Evolutionary conservation across 2,888 invertebrate species (phyloP), one percentile per base, ranked within the genome.

Genomic region (Dryadula phaetusa): DNA sequence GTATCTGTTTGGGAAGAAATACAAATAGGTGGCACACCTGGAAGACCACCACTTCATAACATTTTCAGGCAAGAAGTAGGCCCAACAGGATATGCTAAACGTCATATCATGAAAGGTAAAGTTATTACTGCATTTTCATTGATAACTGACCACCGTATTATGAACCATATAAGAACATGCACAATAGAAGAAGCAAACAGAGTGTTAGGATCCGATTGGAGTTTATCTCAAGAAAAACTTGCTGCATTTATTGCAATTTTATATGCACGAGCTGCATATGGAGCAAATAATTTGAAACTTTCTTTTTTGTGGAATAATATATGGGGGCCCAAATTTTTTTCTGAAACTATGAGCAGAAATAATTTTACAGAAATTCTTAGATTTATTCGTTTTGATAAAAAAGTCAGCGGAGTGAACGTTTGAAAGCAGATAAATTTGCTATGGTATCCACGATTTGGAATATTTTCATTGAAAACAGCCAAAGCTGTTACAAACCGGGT

Each of bases 361-460:
- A 32, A 32, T 32, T 28, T 28, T 28, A 28, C 28, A 3, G 28
- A 28, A 28, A 28, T 28, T 28, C 28, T 28, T 28, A 28, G 28
- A 28, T 28, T 32, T 32, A 32, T 32, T 32, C 4, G 32, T 32
- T 49, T 28, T 42, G 16, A 42, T 42, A 42, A 42, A 42, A 42
- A 42, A 42, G 12, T n/a, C 16, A 42, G 5, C 42, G 42, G 16
- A 42, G 32, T 3, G 5, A 32, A 32, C 32, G 32, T 32, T 32
- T 32, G 32, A 32, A 32, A 7, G 3, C 32, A 16, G 42, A 42
- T 42, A 42, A 42, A 42, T 75, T 75, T 66, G 73, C 74, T 54
- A 34, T 77, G 61, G 64, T 77, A 46, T 76, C 74, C 25, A 71
- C 65, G 67, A 66, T 76, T 70, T 76, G 76, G 75, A 61, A 67